phyloP scores from a whole-genome alignment of 35 echinoderm and acorn worm species.

The Lytechinus pictus region DNA sequence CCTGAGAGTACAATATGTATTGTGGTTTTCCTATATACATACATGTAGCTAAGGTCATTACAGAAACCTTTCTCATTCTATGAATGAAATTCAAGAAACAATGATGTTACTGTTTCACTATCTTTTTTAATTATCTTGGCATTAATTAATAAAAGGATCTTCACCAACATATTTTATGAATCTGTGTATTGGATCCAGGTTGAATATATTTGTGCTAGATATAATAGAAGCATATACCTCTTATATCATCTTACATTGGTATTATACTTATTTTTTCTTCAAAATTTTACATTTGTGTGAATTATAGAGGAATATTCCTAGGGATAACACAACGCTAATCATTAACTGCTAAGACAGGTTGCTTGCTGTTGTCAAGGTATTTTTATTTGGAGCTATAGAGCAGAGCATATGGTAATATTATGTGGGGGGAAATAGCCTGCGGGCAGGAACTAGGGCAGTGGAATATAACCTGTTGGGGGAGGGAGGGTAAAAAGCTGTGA shows the following conservation, averaged over 20 bases:
- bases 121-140: no score
- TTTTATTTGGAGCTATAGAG: neutral
- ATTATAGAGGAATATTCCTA: neutral
- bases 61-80: neutral
- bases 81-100: neutral
- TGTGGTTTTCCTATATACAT: neutral
- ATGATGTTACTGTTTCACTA: no score
- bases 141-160: no score
- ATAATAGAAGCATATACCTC: no score
- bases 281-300: neutral
- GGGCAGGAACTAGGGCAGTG: neutral
- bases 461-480: slow-evolving; percentile 31
- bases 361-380: neutral
- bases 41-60: neutral
- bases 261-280: no score
- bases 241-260: no score
- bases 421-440: neutral
- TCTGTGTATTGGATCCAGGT: no score
- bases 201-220: no score
- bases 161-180: no score
- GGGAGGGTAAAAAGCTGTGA: neutral
- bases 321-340: no score
- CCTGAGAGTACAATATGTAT: neutral
- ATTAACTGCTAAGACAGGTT: neutral
- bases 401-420: neutral